Evolutionary conservation across 1,140 invertebrate genomes (phyloP).

Genomic region (Lepidurus arcticus): DNA sequence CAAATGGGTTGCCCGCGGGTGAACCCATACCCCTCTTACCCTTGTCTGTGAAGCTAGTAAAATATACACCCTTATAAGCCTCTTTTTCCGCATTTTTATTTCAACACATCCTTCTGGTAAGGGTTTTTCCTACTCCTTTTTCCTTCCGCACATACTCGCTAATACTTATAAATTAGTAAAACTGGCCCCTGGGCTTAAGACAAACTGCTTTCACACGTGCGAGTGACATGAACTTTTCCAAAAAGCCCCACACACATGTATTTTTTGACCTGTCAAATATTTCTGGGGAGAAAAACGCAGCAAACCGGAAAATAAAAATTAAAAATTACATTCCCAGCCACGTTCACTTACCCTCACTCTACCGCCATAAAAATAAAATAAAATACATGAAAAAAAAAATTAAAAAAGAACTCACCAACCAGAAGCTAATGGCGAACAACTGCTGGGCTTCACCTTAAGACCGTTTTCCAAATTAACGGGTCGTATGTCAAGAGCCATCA

Average conservation of each 20-base stretch:
- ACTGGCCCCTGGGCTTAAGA: background rate
- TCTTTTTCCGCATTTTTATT: background rate
- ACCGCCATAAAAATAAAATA: background rate
- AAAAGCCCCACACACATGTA: background rate
- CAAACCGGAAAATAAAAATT: conserved; percentile 12
- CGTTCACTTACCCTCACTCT: background rate
- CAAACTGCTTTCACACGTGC: conserved; percentile 13
- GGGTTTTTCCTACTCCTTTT: background rate
- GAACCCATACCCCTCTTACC: background rate
- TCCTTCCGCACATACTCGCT: background rate
- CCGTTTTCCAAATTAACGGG: conserved; percentile 1
- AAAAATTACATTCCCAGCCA: conserved; percentile 19
- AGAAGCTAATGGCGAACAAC: background rate
- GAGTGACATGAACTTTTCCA: background rate
- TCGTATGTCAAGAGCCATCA: conserved; percentile 11
- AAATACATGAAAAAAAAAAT: no score
- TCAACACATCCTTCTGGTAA: background rate
- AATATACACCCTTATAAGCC: conserved; percentile 11
- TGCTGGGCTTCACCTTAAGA: conserved; percentile 1
- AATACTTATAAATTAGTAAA: background rate
- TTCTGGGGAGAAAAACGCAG: background rate
- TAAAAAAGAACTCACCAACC: background rate
- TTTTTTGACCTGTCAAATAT: conserved; percentile 19
- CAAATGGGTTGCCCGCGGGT: background rate
- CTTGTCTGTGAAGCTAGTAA: background rate